A percentile compares a stretch with the other conserved stretches of the same genome.
These are phyloP conservation scores for Brachylomia viminalis DNA, from an alignment of 2,888 invertebrate genomes.

Conservation along the genomic window DNA sequence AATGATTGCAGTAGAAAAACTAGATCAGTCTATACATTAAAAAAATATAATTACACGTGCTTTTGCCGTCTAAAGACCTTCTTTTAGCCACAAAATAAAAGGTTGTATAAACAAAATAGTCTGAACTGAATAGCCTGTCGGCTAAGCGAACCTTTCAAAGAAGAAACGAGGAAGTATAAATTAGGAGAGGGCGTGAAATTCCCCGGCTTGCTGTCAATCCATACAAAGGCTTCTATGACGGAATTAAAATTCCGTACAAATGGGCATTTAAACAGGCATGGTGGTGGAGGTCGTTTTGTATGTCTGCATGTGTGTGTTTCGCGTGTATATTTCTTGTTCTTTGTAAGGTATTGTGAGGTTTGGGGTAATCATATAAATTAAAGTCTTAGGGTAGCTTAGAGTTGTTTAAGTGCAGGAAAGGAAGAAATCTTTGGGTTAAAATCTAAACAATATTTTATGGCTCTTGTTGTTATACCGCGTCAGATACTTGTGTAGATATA, in stretches of 20 bases:
- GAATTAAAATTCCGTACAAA: constrained; percentile 82
- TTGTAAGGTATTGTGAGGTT: constrained; percentile 21
- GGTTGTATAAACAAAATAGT: constrained; percentile 60
- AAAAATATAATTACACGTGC: not conserved
- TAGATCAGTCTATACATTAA: no score
- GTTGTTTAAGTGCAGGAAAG: constrained; percentile 27
- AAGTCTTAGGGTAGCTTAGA: constrained; percentile 56
- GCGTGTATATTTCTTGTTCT: constrained; percentile 29
- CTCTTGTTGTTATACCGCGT: constrained; percentile 3
- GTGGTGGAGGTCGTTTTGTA: constrained; percentile 15
- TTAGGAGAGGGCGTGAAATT: constrained; percentile 86
- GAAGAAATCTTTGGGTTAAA: constrained; percentile 42
- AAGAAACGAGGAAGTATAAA: constrained; percentile 84
- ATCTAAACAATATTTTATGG: constrained; percentile 20
- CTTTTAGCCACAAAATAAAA: constrained; percentile 47
- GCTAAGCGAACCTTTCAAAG: constrained; percentile 64
- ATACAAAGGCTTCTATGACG: constrained; percentile 78
- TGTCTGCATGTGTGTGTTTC: constrained; percentile 18
- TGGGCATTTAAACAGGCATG: constrained; percentile 57
- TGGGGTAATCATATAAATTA: constrained; percentile 52
- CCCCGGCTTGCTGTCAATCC: constrained; percentile 78
- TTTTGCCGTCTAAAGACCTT: constrained; percentile 12
- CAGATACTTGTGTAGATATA: not conserved
- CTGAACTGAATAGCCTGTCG: constrained; percentile 56
- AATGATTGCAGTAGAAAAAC: not conserved